These are phyloP conservation scores for Caranx melampygus DNA, from an alignment of 2,113 vertebrate genomes.

Conservation along the genomic window DNA sequence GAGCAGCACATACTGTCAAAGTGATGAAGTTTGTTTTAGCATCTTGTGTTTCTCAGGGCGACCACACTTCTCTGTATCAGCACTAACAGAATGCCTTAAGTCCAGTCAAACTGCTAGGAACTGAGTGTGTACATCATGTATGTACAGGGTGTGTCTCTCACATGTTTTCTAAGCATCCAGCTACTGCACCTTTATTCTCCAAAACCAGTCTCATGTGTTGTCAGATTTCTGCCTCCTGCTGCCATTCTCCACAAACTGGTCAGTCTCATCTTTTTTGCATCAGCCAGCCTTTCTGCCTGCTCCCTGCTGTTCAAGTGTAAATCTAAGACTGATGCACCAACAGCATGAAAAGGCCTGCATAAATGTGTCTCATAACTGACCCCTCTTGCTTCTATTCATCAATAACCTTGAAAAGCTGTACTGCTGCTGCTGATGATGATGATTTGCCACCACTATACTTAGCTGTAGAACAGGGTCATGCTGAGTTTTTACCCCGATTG, in stretches of 20 bases:
- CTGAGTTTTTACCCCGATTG: slow-evolving; percentile 25
- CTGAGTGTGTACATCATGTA: no score
- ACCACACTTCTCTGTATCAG: no score
- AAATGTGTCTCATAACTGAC: background rate
- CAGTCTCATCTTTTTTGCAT: slow-evolving; percentile 35
- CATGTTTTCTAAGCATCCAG: background rate
- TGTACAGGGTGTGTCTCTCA: no score
- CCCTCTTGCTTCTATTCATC: slow-evolving; percentile 22
- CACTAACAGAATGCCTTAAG: no score
- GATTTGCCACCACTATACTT: slow-evolving; percentile 14
- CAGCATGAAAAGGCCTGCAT: background rate
- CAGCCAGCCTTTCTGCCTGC: slow-evolving; percentile 16
- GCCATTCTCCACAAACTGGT: slow-evolving; percentile 9
- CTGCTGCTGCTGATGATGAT: slow-evolving; percentile 14
- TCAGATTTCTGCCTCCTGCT: slow-evolving; percentile 28
- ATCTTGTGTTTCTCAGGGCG: no score
- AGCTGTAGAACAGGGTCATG: slow-evolving; percentile 25
- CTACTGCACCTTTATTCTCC: background rate
- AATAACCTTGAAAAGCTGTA: slow-evolving; percentile 24
- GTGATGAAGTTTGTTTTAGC: no score
- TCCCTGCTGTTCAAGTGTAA: background rate
- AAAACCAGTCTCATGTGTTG: background rate
- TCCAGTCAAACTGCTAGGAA: no score
- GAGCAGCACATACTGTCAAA: no score
- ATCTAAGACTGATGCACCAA: background rate